Conservation (phyloP, 35 echinoderm and acorn worm species). For the Ptychodera flava region DNA sequence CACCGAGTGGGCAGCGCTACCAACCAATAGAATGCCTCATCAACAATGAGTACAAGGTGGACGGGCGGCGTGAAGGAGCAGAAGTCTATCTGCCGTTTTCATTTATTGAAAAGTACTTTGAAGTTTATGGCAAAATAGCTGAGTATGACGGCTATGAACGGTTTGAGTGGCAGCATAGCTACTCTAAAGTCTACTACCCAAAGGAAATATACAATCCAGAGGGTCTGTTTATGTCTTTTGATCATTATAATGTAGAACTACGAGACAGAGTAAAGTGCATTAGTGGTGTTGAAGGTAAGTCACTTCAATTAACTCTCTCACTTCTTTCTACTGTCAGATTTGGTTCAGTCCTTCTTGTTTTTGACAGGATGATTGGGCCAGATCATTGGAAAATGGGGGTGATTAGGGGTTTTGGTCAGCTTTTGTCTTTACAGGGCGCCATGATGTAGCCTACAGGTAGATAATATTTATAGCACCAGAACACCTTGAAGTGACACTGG, state of each 20-base stretch:
- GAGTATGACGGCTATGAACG: conserved; percentile 85
- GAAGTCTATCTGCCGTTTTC: conserved; percentile 90
- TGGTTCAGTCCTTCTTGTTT: no score
- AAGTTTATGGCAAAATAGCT: conserved; percentile 77
- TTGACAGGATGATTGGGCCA: no score
- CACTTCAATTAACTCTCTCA: not conserved
- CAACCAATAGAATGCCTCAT: conserved; percentile 78
- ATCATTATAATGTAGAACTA: conserved; percentile 87
- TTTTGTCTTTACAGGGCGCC: no score
- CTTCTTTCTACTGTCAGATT: no score
- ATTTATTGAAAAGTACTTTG: conserved; percentile 96
- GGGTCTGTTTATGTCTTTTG: conserved; percentile 90
- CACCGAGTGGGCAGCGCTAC: not conserved
- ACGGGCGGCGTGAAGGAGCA: conserved; percentile 59
- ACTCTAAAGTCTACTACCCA: conserved; percentile 55
- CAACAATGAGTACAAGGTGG: conserved; percentile 81
- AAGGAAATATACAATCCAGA: conserved; percentile 62
- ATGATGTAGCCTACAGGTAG: no score
- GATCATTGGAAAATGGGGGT: no score
- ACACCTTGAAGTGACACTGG: no score
- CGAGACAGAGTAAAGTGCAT: conserved; percentile 88
- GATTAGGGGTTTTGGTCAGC: no score
- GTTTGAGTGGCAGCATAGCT: conserved; percentile 98
- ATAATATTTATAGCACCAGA: no score
- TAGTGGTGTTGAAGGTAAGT: conserved; percentile 89